A percentile compares a stretch with the other conserved stretches of the same genome.
Conservation (phyloP, 2,797 vertebrate species). For the Picus viridis region DNA sequence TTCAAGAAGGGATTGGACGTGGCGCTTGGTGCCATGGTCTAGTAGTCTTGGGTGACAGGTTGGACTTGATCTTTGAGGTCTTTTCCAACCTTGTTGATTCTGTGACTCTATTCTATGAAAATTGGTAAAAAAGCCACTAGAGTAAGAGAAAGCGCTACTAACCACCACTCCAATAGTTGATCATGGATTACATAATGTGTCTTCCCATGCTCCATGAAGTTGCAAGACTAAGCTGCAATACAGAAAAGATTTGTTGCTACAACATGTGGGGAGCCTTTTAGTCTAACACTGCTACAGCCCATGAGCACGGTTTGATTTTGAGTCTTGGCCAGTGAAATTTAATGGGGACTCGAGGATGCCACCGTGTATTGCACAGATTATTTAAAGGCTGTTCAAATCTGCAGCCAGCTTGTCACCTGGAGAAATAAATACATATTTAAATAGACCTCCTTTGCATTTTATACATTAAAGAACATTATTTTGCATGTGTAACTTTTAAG, state of each 20-base stretch:
- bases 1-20: too few species aligned
- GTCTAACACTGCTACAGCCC: neutral
- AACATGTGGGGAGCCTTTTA: neutral
- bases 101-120: neutral
- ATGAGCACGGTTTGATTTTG: neutral
- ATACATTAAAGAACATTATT: slow-evolving; percentile 2
- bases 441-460: slow-evolving; percentile 3
- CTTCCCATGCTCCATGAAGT: neutral
- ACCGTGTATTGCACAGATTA: neutral
- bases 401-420: neutral
- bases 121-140: neutral
- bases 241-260: neutral
- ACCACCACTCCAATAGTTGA: neutral
- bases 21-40: too few species aligned
- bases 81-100: too few species aligned
- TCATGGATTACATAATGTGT: neutral
- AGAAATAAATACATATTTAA: neutral
- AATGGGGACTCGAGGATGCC: neutral
- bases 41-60: too few species aligned
- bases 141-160: neutral
- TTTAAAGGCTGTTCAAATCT: slow-evolving; percentile 20
- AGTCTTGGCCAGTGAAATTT: neutral
- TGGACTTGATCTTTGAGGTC: too few species aligned
- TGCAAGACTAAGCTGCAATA: neutral
- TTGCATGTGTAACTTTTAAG: neutral